Evolutionary conservation across 2,888 invertebrate species (phyloP), one percentile per base, ranked within the genome.

Genomic region (Scaptomyza parva): DNA sequence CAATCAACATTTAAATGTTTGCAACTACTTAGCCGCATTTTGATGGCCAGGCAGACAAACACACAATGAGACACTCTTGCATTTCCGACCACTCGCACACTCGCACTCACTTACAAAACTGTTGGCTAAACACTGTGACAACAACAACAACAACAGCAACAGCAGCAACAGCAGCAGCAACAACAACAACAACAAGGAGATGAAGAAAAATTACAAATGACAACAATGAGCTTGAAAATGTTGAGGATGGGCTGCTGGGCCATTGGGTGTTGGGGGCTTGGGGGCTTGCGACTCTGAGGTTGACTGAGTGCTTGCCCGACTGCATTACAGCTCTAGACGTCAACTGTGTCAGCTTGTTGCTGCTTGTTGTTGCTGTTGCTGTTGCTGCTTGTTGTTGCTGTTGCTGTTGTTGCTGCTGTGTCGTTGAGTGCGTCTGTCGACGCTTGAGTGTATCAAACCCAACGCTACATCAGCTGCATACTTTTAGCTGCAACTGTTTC

Each of bases 361-460:
- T 58, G 58, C 9, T 40, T 58, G 58, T 7, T 40, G 55, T 22
- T 26, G 47, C n/a, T 43, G 52, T 9, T 44, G 70, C 8, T 58
- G 64, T 14, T 60, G 55, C 12, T 26, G 45, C 14, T 14, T 60
- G 55, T n/a, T 26, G 45, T 14, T 43, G 52, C 11, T 41, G 70
- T 7, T 58, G 64, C 17, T 60, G 50, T 14, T 61, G 50, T 14
- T 48, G 72, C 43, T 64, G 48, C 30, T 71, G 63, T 62, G 72
- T 37, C 60, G 81, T 68, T 81, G 82, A 84, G 82, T 81, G 82
- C 76, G 83, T 70, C 88, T 86, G 86, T 86, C 81, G 88, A 71
- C 84, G 84, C 76, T 83, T 70, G 84, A 83, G 88, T 83, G 87
- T 86, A 86, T 86, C 88, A 87, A 83, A 65, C 52, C 63, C 75